Percentiles rank a stretch among this genome's conserved stretches.
These are phyloP conservation scores for Amblyjoppa proteus DNA, from an alignment of 2,888 invertebrate genomes.

Conservation along the genomic window DNA sequence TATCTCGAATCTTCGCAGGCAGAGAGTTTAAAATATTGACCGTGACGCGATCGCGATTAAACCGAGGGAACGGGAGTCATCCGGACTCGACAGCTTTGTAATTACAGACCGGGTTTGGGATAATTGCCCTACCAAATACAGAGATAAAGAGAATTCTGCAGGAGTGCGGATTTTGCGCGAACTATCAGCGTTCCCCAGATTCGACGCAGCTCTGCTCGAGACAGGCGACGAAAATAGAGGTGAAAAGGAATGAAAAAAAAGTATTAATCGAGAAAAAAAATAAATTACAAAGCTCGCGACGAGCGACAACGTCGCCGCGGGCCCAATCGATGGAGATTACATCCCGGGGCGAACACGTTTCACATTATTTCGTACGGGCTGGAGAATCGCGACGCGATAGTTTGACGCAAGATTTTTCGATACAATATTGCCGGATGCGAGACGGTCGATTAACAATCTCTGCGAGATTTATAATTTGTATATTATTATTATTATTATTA, in stretches of 20 bases:
- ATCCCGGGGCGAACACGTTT: not conserved
- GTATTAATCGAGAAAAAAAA: not conserved
- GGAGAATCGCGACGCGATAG: not conserved
- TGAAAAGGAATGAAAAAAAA: not conserved
- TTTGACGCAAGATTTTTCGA: not conserved
- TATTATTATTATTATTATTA: not conserved
- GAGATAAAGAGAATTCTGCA: slow-evolving; percentile 37
- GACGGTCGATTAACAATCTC: not conserved
- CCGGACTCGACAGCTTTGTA: slow-evolving; percentile 39
- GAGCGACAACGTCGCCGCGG: not conserved
- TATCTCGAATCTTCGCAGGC: slow-evolving; percentile 25
- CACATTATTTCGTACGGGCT: not conserved
- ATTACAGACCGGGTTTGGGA: slow-evolving; percentile 26
- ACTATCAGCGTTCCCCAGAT: not conserved
- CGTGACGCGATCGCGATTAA: slow-evolving; percentile 37
- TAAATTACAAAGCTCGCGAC: not conserved
- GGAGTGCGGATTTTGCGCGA: not conserved
- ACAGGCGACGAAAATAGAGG: not conserved
- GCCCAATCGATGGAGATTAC: not conserved
- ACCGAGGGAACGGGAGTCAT: not conserved
- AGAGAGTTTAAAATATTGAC: slow-evolving; percentile 20
- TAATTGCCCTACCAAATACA: slow-evolving; percentile 47
- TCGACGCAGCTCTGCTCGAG: not conserved
- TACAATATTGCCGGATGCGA: not conserved
- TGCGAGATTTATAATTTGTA: slow-evolving; percentile 23